Base-by-base conservation (phyloP, 2,113 vertebrate genomes). In the Burhinus bistriatus region DNA sequence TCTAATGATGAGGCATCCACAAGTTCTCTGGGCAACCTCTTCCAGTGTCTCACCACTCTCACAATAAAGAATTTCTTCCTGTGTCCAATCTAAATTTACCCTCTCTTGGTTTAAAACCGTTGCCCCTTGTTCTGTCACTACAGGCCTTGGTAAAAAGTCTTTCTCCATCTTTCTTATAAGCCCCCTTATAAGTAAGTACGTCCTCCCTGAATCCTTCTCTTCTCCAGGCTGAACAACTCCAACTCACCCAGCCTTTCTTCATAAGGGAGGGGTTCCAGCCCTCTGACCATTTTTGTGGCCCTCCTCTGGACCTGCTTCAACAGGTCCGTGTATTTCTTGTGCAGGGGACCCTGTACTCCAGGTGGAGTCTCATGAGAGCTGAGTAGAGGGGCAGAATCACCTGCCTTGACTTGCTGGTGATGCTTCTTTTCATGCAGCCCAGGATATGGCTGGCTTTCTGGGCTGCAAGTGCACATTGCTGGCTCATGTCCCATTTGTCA, bases 391-490 rank as follows among this genome's bases (percentile, higher is more conserved):
- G 7, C 1, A 83, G 57, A 80, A 80, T 61, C 44, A 13, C 22
- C 8, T 66, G 19, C 40, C 11, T 66, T 0, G 0, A 11, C 25
- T 62, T 64, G 30, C 23, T 87, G 62, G 5, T 15, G 11, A 25
- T 0, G 0, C 15, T 64, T 4, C 64, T 94, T n/a, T 44, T 26
- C 42, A 55, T 72, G 64, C 38, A 92, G 14, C 18, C 52, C 54
- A 77, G 68, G 21, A 19, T 11, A 40, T 0, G 0, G 2, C 2
- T 77, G 38, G 32, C 21, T 22, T 61, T 72, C n/a, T 84, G 69
- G 44, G 10, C 78, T 94, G 16, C 9, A 6, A 38, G 12, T 0
- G 0, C 11, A 25, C 8, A 1, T 32, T 58, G 44, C 36, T 0
- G 4, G 9, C 7, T 55, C 40, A 16, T 30, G 45, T 59, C 54